These are phyloP conservation scores for Toxostoma redivivum DNA, from an alignment of 2,113 vertebrate species.

Conservation along the genomic window DNA sequence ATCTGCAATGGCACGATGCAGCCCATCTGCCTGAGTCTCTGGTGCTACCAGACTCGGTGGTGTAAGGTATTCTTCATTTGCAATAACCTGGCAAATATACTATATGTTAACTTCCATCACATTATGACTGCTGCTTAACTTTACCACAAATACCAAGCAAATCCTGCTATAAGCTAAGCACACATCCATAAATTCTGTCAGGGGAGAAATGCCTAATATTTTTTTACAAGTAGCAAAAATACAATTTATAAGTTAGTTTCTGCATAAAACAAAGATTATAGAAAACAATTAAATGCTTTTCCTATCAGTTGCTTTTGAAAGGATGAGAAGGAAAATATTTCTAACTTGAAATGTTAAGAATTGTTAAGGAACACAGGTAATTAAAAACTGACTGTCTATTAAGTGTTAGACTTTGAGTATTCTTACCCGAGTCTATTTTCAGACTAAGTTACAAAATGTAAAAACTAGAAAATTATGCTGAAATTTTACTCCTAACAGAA, in stretches of 20 bases:
- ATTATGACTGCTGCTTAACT: neutral
- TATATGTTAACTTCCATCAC: neutral
- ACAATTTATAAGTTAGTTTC: neutral
- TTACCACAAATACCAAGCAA: neutral
- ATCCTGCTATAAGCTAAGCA: neutral
- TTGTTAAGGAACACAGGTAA: neutral
- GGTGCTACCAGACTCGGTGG: constrained; percentile 10
- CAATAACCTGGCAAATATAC: constrained; percentile 75
- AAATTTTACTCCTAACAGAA: neutral
- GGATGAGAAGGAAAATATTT: neutral
- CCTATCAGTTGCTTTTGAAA: neutral
- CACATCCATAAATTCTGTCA: neutral
- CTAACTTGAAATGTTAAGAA: neutral
- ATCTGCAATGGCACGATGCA: constrained; percentile 68
- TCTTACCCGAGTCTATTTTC: neutral
- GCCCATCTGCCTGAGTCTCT: constrained; percentile 29
- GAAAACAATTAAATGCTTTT: neutral
- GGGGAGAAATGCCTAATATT: neutral
- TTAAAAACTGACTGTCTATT: neutral
- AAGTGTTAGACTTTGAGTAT: neutral
- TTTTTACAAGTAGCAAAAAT: neutral
- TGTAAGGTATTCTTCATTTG: constrained; percentile 67
- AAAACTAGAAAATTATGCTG: neutral
- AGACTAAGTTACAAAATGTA: neutral
- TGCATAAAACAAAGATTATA: neutral